Evolutionary conservation across 2,888 invertebrate genomes (phyloP).

Genomic region (Lacanobia oleracea): DNA sequence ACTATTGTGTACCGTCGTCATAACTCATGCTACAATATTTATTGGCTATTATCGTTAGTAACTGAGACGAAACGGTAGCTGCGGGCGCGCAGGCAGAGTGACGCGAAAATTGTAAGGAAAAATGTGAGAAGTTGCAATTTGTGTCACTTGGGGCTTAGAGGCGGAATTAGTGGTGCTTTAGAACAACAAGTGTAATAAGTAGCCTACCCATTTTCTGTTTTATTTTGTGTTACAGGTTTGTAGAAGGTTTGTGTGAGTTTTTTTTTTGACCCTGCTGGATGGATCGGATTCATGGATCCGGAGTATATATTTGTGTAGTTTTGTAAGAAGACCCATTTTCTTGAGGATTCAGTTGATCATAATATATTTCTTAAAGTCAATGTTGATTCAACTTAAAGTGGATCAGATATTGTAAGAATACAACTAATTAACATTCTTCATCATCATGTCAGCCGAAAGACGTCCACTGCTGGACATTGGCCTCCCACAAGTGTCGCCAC

Average conservation of each 20-base stretch:
- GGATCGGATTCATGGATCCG: neutral
- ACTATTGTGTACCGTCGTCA: conserved; percentile 72
- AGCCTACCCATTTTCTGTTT: neutral
- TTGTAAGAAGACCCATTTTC: too few species aligned
- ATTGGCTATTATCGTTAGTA: conserved; percentile 77
- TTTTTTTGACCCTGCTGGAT: neutral
- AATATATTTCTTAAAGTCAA: too few species aligned
- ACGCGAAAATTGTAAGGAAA: conserved; percentile 81
- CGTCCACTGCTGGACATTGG: too few species aligned
- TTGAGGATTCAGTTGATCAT: too few species aligned
- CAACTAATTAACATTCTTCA: too few species aligned
- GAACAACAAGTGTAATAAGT: conserved; percentile 16
- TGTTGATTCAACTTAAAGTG: too few species aligned
- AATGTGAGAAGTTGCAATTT: conserved; percentile 76
- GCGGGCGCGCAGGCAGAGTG: conserved; percentile 70
- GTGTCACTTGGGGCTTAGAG: conserved; percentile 65
- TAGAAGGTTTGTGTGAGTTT: neutral
- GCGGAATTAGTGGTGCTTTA: conserved; percentile 31
- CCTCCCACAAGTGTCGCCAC: too few species aligned
- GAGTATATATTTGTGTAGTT: too few species aligned
- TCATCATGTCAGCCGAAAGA: too few species aligned
- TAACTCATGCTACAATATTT: conserved; percentile 79
- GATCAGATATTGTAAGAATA: too few species aligned
- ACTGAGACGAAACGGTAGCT: conserved; percentile 81
- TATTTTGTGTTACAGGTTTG: conserved; percentile 6